Percentiles rank a stretch among this genome's conserved stretches.
Conservation (phyloP, 2,113 vertebrate species). For the Bettongia penicillata region DNA sequence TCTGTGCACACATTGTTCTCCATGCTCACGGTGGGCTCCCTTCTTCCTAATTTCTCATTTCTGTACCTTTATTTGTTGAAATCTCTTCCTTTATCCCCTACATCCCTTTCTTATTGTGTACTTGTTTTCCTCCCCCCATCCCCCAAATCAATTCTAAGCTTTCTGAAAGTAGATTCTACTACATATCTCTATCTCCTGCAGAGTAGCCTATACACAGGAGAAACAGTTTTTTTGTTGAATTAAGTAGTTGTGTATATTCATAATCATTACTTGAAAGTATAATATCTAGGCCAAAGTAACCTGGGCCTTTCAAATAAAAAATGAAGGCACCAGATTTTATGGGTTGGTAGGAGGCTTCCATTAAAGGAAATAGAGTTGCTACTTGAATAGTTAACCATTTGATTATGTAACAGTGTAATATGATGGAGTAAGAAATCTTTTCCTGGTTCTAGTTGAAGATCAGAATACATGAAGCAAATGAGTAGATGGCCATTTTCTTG, state of each 20-base stretch:
- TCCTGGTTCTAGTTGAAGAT: conserved; percentile 10
- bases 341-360: not conserved
- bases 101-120: not conserved
- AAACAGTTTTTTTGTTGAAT: not conserved
- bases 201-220: not conserved
- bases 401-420: not conserved
- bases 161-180: not conserved
- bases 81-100: not conserved
- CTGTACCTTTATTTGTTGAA: not conserved
- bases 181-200: not conserved
- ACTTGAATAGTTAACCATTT: not conserved
- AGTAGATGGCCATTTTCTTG: not conserved
- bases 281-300: not conserved
- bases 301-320: not conserved
- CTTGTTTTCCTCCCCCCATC: not conserved
- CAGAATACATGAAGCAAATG: not conserved
- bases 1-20: not conserved
- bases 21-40: not conserved
- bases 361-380: not conserved
- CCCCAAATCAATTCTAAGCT: not conserved
- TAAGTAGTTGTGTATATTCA: not conserved
- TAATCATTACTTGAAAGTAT: not conserved
- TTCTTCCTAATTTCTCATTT: not conserved
- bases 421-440: conserved; percentile 1
- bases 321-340: not conserved